Evolutionary conservation across 2,797 vertebrate genomes (phyloP).

Genomic region (Megaceryle alcyon): DNA sequence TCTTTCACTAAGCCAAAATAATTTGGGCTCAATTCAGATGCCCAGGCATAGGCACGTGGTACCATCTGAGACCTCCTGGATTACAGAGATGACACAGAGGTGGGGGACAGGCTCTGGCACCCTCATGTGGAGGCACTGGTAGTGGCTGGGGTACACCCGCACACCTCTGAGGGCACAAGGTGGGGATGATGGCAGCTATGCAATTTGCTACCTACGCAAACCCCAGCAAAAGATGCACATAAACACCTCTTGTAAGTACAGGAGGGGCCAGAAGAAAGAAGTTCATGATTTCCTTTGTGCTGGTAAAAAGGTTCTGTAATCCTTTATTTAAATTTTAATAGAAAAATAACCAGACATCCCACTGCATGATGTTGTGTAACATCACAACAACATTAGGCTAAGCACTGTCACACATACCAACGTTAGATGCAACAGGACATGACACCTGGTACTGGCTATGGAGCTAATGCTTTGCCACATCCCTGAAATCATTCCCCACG

Average conservation of each 20-base stretch:
- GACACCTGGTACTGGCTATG: accelerated
- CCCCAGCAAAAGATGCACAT: not conserved
- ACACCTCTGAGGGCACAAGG: not conserved
- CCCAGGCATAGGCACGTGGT: not conserved
- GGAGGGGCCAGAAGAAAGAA: not conserved
- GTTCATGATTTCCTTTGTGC: not conserved
- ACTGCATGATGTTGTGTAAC: not conserved
- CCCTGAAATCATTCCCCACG: not conserved
- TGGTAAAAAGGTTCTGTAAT: not conserved
- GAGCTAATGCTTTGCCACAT: not conserved
- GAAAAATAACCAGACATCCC: not conserved
- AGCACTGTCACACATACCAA: not conserved
- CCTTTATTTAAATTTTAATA: not conserved
- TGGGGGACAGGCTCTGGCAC: not conserved
- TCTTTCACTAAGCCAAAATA: not conserved
- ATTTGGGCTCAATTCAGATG: not conserved
- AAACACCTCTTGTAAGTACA: not conserved
- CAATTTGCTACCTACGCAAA: not conserved
- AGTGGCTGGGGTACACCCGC: not conserved
- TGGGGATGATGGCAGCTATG: not conserved
- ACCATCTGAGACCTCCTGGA: not conserved
- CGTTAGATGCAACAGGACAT: accelerated
- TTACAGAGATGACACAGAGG: accelerated
- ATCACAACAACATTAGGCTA: not conserved
- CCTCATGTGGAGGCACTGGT: not conserved